Evolutionary conservation across 2,888 invertebrate genomes (phyloP), one percentile per base, ranked within the genome.

Genomic region (Habroteleia sp.): DNA sequence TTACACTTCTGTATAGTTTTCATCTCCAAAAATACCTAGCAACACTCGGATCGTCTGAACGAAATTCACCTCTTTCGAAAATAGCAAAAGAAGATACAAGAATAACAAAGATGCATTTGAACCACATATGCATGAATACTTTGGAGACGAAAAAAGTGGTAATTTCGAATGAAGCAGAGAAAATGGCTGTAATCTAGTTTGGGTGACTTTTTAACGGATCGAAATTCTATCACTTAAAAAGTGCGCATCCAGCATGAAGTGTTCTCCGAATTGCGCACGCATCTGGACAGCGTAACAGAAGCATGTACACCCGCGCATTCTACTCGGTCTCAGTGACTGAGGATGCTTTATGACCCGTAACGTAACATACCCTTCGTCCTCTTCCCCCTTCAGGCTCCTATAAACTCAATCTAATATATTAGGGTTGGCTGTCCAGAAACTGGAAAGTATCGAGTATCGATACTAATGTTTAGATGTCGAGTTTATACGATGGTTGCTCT

Each of bases 331-430:
- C 82, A 78, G 80, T 80, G 81, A 84, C 82, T 80, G 82, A 81
- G 78, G 79, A 85, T 85, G 82, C 79, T 86, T 87, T 87, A 86
- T 87, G 86, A 82, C 76, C 83, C 85, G 85, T 84, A 84, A 85
- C 86, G 81, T 78, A 78, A 74, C 80, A 52, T 69, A 63, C 69
- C 65, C 39, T 60, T 42, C 74, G 35, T 42, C 76, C 42, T n/a
- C 74, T 44, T 25, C 42, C 37, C 42, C 3, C 11, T 16, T 8
- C 60, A 5, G 31, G 63, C 71, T 52, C 63, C 78, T 78, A 74
- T 78, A 82, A 79, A 82, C 79, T 81, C 77, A 79, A 79, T 80
- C 80, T 83, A 83, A 85, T 85, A 85, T 83, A 85, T 85, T 83
- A 83, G 82, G 84, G 82, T 79, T 81, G 81, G 78, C 68, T 77